Base-by-base conservation (phyloP, 1,140 invertebrate species). In the Trypoxylus dichotomus region DNA sequence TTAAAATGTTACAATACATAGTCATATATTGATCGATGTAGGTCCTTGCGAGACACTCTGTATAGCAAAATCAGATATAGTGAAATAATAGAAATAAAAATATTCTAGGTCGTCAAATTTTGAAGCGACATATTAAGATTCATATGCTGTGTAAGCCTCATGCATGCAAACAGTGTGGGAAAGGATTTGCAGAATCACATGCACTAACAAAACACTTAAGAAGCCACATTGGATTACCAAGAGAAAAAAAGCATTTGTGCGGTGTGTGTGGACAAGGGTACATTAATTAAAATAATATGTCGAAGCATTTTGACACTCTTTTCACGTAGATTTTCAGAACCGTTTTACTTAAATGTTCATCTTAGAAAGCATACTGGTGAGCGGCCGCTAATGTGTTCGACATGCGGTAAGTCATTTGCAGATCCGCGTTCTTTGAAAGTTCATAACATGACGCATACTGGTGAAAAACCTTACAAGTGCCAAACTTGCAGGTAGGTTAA, bases 381-480 rank as follows among this genome's bases (percentile, higher is more conserved):
- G 77, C 76, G 82, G 21, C 85, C 79, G 8, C 74, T 82, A 32
- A 75, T 77, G 0, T 91, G 90, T 83, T 88, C 90, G 58, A 82
- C 89, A 63, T 91, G 90, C 83, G 86, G 86, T 7, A 83, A 87
- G 58, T 85, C 85, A 77, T 92, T 91, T 80, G 86, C 86, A 13
- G 88, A 88, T 74, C 88, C 89, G 25, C 85, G 87, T 71, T 88
- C 87, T 54, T 83, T 88, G 60, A 86, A 88, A 74, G 87, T 89
- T 79, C 91, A 92, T 79, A 83, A 87, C 32, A 84, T 90, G 73
- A 90, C 87, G 41, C 90, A 91, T 80, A 90, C 88, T 3, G 87
- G 88, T 1, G 89, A 90, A 80, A 85, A 87, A 73, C 90, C 90
- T 27, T 90, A 88, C 83, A 87, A 89, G 78, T 92, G 91, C 80